phyloP scores from a whole-genome alignment of 2,797 vertebrate species.

The Amniataba percoides region DNA sequence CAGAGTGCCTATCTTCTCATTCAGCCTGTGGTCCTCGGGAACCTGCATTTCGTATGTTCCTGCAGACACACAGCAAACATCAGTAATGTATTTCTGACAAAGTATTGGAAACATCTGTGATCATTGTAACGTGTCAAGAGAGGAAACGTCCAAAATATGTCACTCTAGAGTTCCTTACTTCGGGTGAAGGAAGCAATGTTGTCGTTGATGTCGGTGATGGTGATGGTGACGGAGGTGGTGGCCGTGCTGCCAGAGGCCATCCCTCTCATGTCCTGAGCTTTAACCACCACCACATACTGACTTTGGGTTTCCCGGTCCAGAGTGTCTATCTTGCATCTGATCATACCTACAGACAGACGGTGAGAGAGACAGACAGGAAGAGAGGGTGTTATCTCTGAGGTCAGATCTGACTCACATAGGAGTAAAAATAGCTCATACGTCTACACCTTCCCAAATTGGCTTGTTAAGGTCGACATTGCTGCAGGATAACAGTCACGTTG shows the following conservation, averaged over 20 bases:
- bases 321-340: slow-evolving; percentile 80
- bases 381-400: slow-evolving; percentile 42
- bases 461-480: neutral
- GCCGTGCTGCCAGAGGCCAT: slow-evolving; percentile 78
- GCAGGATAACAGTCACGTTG: neutral
- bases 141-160: neutral
- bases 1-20: slow-evolving; percentile 86
- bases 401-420: slow-evolving; percentile 45
- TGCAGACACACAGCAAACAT: slow-evolving; percentile 64
- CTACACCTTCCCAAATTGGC: neutral
- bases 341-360: slow-evolving; percentile 83
- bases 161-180: slow-evolving; percentile 76
- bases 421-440: slow-evolving; percentile 33
- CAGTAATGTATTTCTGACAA: neutral
- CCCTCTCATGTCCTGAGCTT: slow-evolving; percentile 88
- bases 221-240: slow-evolving; percentile 89
- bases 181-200: slow-evolving; percentile 90
- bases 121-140: neutral
- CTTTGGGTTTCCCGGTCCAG: slow-evolving; percentile 91
- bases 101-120: neutral
- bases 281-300: slow-evolving; percentile 88
- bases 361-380: slow-evolving; percentile 10
- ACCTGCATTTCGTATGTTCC: slow-evolving; percentile 86
- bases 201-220: slow-evolving; percentile 91
- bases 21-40: slow-evolving; percentile 86